Evolutionary conservation across 2,797 vertebrate genomes (phyloP).

Genomic region (Myotis pilosus): DNA sequence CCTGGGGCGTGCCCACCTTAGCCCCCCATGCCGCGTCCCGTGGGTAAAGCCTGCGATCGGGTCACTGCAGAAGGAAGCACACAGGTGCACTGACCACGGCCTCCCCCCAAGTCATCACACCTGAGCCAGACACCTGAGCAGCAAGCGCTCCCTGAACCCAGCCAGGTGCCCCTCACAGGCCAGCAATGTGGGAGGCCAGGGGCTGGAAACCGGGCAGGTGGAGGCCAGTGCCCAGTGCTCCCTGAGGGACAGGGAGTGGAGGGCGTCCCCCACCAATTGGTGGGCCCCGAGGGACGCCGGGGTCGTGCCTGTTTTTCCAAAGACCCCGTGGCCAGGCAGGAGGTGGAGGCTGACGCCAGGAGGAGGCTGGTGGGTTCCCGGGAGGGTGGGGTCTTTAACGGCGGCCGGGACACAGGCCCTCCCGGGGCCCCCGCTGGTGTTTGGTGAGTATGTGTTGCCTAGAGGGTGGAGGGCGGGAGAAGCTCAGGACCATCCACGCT

Average conservation of each 20-base stretch:
- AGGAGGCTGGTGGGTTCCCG: not conserved
- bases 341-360: fast-evolving
- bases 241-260: not conserved
- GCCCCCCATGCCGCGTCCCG: fast-evolving
- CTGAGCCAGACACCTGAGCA: not conserved
- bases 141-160: not conserved
- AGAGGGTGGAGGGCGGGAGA: not conserved
- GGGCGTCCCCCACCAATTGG: not conserved
- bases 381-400: not conserved
- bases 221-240: not conserved
- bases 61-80: not conserved
- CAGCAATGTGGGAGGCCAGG: not conserved
- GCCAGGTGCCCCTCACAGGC: not conserved
- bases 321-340: not conserved
- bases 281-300: not conserved
- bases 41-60: fast-evolving
- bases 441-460: not conserved
- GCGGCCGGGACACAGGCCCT: not conserved
- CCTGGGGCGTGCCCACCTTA: fast-evolving
- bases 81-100: no score
- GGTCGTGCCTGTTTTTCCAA: not conserved
- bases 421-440: not conserved
- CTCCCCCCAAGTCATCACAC: not conserved
- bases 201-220: not conserved
- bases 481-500: fast-evolving